Evolutionary conservation across 1,140 invertebrate genomes (phyloP), one percentile per base, ranked within the genome.

Genomic region (Trichonephila inaurata): DNA sequence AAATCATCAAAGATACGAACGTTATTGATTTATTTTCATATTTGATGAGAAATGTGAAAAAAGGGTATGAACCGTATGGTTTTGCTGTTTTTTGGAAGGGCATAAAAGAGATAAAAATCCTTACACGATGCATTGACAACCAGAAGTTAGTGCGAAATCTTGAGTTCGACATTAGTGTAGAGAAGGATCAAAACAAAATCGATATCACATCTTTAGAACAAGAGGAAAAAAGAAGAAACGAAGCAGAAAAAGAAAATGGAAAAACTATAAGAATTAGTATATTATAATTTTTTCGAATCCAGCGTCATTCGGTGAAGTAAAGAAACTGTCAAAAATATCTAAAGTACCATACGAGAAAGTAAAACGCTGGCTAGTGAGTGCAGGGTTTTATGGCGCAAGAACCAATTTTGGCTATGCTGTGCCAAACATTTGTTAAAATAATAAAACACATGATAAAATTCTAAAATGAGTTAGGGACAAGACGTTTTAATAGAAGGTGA

Each of bases 21-120:
- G 18, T 58, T 21, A n/a, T 86, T 60, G 83, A 86, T 58, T 86
- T 86, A 19, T 86, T 86, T 86, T 58, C 40, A 1, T 86, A 86
- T 58, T 14, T 61, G 8, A 86, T 86, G 44, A 86, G 83, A 21
- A 86, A 86, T n/a, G 14, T 28, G 8, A 86, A 86, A 51, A 61
- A 51, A 8, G 14, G 16, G 1, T 6, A 6, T 21, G 58, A 61
- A 86, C 83, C 83, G 12, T 8, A n/a, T 60, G 18, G 28, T 51
- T 86, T 86, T n/a, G n/a, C n/a, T n/a, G n/a, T n/a, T n/a, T n/a
- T n/a, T n/a, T n/a, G n/a, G n/a, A n/a, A n/a, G n/a, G n/a, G n/a
- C n/a, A n/a, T n/a, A n/a, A n/a, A n/a, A n/a, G n/a, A n/a, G n/a
- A n/a, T n/a, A n/a, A n/a, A n/a, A n/a, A n/a, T n/a, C n/a, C n/a